Conservation (phyloP, 2,888 invertebrate species). For the Baronia brevicornis region DNA sequence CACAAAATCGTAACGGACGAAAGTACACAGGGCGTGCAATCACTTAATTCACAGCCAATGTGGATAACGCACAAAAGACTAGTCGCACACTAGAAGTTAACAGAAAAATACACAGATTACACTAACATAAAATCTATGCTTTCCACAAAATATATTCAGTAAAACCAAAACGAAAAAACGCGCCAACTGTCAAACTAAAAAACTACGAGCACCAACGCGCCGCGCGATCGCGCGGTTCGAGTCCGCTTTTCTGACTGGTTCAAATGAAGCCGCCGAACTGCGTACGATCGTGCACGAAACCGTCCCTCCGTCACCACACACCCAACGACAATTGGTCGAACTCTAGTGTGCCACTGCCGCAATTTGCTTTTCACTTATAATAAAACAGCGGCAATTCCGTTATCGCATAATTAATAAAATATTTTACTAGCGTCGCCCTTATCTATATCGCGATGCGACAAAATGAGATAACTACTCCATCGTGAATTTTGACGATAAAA, state of each 20-base stretch:
- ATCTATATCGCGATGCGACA: conserved; percentile 69
- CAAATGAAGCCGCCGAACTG: conserved; percentile 29
- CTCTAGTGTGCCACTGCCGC: conserved; percentile 47
- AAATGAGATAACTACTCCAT: conserved; percentile 58
- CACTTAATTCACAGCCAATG: conserved; percentile 63
- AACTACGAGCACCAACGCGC: conserved; percentile 73
- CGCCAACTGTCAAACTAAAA: conserved; percentile 75
- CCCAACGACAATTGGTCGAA: conserved; percentile 30
- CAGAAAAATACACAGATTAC: conserved; percentile 72
- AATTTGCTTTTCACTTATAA: conserved; percentile 63
- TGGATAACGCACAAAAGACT: conserved; percentile 64
- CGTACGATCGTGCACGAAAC: conserved; percentile 25
- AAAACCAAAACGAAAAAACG: conserved; percentile 66
- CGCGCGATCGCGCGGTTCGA: conserved; percentile 68
- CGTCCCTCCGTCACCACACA: conserved; percentile 40
- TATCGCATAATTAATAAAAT: conserved; percentile 66
- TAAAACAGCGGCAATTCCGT: conserved; percentile 47
- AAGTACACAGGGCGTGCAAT: conserved; percentile 60
- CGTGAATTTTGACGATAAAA: conserved; percentile 51
- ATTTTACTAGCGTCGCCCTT: conserved; percentile 53
- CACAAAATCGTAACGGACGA: conserved; percentile 63
- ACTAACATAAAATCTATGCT: conserved; percentile 72
- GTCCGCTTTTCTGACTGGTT: conserved; percentile 68
- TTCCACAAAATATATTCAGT: conserved; percentile 58
- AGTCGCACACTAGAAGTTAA: conserved; percentile 62